Conservation (phyloP, 2,888 invertebrate genomes). For the Labia minor region DNA sequence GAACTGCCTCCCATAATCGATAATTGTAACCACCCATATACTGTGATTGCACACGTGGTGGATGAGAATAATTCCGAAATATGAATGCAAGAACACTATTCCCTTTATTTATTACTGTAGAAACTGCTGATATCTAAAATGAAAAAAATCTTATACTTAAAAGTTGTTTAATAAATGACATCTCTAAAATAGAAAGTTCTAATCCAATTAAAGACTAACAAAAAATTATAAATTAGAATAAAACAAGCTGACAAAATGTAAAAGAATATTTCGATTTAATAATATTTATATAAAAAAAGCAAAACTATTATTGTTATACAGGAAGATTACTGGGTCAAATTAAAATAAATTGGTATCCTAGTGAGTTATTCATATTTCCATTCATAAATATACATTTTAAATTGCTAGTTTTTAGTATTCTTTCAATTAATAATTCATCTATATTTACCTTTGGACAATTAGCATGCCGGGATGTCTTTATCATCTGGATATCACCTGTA, state of each 20-base stretch:
- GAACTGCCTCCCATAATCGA: constrained; percentile 68
- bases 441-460: constrained; percentile 46
- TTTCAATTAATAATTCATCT: constrained; percentile 13
- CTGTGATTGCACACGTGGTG: constrained; percentile 55
- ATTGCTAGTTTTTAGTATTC: too few relatives aligned
- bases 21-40: constrained; percentile 60
- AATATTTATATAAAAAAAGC: too few relatives aligned
- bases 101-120: constrained; percentile 65
- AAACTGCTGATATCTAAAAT: constrained; percentile 59
- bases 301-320: too few relatives aligned
- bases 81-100: constrained; percentile 58
- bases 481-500: constrained; percentile 49
- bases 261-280: not conserved
- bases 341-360: too few relatives aligned
- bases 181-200: constrained; percentile 13
- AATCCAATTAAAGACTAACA: not conserved
- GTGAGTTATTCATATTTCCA: too few relatives aligned
- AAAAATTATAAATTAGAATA: not conserved
- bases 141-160: constrained; percentile 13
- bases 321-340: too few relatives aligned
- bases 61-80: constrained; percentile 74
- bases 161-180: constrained; percentile 16
- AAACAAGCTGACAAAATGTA: not conserved
- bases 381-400: too few relatives aligned
- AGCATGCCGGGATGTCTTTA: constrained; percentile 45